Percentiles rank a stretch among this genome's conserved stretches.
Conservation (phyloP, 2,888 invertebrate genomes). For the Philereme transversata region DNA sequence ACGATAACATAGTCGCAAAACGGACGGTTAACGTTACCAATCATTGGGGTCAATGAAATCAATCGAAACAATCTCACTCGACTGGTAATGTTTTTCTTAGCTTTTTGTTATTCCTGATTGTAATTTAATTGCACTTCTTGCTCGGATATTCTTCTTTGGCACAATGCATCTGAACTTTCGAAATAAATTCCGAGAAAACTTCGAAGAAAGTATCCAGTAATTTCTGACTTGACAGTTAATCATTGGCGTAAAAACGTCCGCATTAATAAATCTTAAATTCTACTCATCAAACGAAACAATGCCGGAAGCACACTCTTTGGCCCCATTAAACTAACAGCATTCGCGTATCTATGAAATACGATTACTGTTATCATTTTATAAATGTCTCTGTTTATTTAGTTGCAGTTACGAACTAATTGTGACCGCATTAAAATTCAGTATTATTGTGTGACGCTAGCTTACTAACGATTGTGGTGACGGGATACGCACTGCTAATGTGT, state of each 20-base stretch:
- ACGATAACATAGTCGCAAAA: constrained; percentile 59
- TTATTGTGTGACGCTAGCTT: constrained; percentile 14
- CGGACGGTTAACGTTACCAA: constrained; percentile 44
- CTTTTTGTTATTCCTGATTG: constrained; percentile 36
- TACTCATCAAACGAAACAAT: constrained; percentile 20
- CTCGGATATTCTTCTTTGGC: constrained; percentile 27
- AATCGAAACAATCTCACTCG: constrained; percentile 49
- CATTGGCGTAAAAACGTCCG: constrained; percentile 17
- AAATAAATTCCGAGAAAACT: constrained; percentile 31
- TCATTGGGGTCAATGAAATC: constrained; percentile 70
- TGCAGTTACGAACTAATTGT: constrained; percentile 28
- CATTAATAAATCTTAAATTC: constrained; percentile 1
- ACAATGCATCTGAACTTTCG: constrained; percentile 36
- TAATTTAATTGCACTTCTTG: constrained; percentile 36
- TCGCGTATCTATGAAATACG: constrained; percentile 48
- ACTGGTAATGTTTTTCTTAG: constrained; percentile 23
- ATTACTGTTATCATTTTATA: constrained; percentile 47
- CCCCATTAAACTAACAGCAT: constrained; percentile 58
- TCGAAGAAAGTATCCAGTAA: constrained; percentile 19
- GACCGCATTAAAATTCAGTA: constrained; percentile 26
- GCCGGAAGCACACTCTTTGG: constrained; percentile 62
- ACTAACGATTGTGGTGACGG: constrained; percentile 23
- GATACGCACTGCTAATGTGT: constrained; percentile 29
- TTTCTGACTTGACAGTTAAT: constrained; percentile 28
- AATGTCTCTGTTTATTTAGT: constrained; percentile 44